Conservation (phyloP, 2,888 invertebrate genomes). For the Aquatica leii region DNA sequence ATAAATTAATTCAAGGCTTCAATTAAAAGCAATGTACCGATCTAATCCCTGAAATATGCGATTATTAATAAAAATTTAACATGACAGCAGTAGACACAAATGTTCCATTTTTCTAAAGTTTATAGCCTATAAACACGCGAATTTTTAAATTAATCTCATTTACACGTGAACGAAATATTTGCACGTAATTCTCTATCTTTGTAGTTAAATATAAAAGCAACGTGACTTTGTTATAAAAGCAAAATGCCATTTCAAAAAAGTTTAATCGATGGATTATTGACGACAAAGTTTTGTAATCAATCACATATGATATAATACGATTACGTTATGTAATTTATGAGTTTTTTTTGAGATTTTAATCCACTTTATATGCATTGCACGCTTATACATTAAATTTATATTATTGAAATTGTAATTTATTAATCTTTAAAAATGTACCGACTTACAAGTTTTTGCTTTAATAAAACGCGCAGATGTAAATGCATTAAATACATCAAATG, state of each 20-base stretch:
- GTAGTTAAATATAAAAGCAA: no score
- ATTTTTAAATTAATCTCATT: conserved; percentile 23
- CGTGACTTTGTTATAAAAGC: no score
- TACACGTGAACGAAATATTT: conserved; percentile 4
- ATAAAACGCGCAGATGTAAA: no score
- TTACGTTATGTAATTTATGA: no score
- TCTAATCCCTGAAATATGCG: background rate
- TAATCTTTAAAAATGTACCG: background rate
- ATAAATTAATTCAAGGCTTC: no score
- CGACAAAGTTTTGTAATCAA: no score
- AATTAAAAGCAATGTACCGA: background rate
- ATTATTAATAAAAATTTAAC: conserved; percentile 24
- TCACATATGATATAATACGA: no score
- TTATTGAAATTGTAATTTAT: conserved; percentile 19
- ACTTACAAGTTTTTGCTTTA: no score
- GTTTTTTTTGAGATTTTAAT: no score
- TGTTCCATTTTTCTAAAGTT: conserved; percentile 23
- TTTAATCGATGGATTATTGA: no score
- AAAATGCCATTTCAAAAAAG: no score
- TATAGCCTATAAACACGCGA: conserved; percentile 24
- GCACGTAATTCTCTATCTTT: background rate
- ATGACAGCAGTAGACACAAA: conserved; percentile 19
- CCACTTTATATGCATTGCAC: conserved; percentile 24
- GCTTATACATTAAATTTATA: conserved; percentile 19
- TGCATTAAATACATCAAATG: no score